Conservation (phyloP, 2,113 vertebrate genomes). For the Amblyornis subalaris region DNA sequence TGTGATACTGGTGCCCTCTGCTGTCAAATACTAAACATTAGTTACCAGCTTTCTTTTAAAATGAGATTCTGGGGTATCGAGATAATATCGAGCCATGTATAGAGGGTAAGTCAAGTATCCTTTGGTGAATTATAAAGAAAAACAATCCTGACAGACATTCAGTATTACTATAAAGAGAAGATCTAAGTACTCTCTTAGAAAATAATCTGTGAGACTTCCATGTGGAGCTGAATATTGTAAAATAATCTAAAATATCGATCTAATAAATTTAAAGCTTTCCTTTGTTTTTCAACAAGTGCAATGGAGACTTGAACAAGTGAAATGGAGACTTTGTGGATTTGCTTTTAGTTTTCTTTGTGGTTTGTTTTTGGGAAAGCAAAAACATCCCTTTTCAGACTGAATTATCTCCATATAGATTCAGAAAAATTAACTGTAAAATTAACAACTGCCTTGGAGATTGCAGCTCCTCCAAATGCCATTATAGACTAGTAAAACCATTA, state of each 20-base stretch:
- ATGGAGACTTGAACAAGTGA: not conserved
- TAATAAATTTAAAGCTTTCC: not conserved
- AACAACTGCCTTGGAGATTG: not conserved
- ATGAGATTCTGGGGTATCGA: not conserved
- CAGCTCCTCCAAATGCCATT: not conserved
- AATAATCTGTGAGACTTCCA: not conserved
- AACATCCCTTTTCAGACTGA: not conserved
- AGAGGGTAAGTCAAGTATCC: not conserved
- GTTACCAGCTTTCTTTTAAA: not conserved
- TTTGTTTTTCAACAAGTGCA: not conserved
- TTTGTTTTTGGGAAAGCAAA: not conserved
- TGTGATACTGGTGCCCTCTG: conserved; percentile 27
- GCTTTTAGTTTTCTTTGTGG: not conserved
- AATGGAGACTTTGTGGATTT: not conserved
- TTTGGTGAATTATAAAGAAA: not conserved
- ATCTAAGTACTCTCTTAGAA: not conserved
- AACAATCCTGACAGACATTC: not conserved
- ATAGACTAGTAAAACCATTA: not conserved
- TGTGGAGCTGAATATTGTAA: not conserved
- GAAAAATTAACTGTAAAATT: not conserved
- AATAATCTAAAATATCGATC: not conserved
- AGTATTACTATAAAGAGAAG: not conserved
- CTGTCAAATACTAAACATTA: not conserved
- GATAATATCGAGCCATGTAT: not conserved
- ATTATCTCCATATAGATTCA: not conserved